Evolutionary conservation across 2,888 invertebrate genomes (phyloP).

Genomic region (Drosophila seclusa): DNA sequence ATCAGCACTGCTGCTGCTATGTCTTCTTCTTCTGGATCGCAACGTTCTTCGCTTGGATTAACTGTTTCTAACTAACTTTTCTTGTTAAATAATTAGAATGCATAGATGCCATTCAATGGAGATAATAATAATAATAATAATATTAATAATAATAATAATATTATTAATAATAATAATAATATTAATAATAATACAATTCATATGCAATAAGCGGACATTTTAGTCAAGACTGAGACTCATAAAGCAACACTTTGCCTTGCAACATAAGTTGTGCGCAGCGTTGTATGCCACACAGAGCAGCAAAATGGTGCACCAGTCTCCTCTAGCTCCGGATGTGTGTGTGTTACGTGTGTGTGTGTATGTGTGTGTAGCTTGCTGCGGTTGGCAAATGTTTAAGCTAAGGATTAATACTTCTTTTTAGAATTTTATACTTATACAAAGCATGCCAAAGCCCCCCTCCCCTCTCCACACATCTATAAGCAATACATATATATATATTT

Average conservation of each 20-base stretch:
- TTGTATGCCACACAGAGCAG: constrained; percentile 12
- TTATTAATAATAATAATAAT: background rate
- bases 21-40: background rate
- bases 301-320: constrained; percentile 9
- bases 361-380: constrained; percentile 51
- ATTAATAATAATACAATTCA: background rate
- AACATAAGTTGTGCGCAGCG: background rate
- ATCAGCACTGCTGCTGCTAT: background rate
- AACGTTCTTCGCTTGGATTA: background rate
- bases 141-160: background rate
- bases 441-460: constrained; percentile 1
- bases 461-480: background rate
- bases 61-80: background rate
- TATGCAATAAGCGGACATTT: background rate
- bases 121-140: background rate
- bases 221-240: background rate
- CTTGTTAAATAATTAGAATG: background rate
- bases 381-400: constrained; percentile 80
- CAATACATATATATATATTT: background rate
- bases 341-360: constrained; percentile 17
- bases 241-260: background rate
- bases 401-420: constrained; percentile 81
- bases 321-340: constrained; percentile 1
- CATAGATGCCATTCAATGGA: background rate
- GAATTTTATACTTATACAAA: constrained; percentile 75